Base-by-base conservation (phyloP, 2,797 vertebrate genomes). In the Rhinichthys osculus region DNA sequence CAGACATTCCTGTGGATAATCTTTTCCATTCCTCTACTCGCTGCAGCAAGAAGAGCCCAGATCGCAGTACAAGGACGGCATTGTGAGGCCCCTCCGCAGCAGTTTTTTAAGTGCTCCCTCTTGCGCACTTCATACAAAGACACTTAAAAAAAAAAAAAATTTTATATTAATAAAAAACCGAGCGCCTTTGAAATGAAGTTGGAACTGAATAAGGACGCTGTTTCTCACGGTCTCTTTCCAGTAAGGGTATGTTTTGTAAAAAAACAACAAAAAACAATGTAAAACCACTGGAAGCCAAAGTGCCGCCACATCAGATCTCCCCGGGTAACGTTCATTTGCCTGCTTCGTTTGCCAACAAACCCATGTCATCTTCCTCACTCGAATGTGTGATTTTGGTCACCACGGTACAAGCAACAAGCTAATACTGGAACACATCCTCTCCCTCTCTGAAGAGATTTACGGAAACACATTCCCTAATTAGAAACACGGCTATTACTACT, bases 1-100 rank as follows among this genome's bases (percentile, higher is more conserved):
- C 95, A 96, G 95, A 96, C 95, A 96, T 96, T 96, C 95, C 95
- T 95, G 94, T 38, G 94, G 95, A 96, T 96, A 96, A 96, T 96
- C 95, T 96, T 96, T 96, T 96, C 95, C 95, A 96, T 96, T 96
- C 95, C 95, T 95, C 92, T 81, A 90, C 93, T 95, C 93, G 86
- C 93, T 93, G 93, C 91, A 88, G 90, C 90, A 92, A 95, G 93
- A 94, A 95, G 93, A 93, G 93, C 93, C 92, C 92, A 89, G 93
- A 93, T 93, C 92, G 85, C 91, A 92, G 94, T 92, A 96, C 95
- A 96, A 96, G 95, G 94, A 93, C 87, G 86, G 93, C 95, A 95
- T 96, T 96, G 95, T 96, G 89, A 94, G 90, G 84, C 84, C 89
- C 88, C 93, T 93, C 81, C 91, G 91, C 93, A 94, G 91, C 87